These are phyloP conservation scores for Chrosomus eos DNA, from an alignment of 2,797 vertebrate species.

Conservation along the genomic window DNA sequence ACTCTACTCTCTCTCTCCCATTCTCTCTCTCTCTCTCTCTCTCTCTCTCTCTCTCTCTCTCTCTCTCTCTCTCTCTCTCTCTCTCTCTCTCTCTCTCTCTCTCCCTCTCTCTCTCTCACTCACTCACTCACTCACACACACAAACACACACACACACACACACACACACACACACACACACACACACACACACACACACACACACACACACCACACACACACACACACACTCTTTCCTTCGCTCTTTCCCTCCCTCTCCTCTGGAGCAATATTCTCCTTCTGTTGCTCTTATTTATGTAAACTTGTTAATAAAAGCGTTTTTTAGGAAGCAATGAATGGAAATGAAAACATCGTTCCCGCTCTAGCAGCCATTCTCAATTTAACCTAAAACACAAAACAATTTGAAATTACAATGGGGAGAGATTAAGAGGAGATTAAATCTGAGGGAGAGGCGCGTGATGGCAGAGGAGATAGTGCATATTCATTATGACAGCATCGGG, in stretches of 20 bases:
- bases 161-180: no score
- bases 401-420: conserved; percentile 82
- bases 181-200: no score
- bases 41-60: no score
- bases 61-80: no score
- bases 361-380: conserved; percentile 71
- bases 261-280: conserved; percentile 59
- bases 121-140: no score
- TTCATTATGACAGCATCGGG: conserved; percentile 69
- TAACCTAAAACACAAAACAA: conserved; percentile 83
- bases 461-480: conserved; percentile 72
- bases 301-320: conserved; percentile 64
- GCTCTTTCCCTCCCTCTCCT: conserved; percentile 54
- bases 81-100: no score
- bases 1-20: no score
- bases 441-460: conserved; percentile 67
- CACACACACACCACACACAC: no score
- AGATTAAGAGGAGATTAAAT: conserved; percentile 83
- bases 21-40: no score
- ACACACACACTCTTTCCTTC: no score
- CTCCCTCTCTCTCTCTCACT: no score
- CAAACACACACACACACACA: no score
- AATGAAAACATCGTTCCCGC: conserved; percentile 63
- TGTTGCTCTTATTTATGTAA: conserved; percentile 64
- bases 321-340: conserved; percentile 59